Conservation (phyloP, 2,888 invertebrate species). For the Athrips mouffetella region DNA sequence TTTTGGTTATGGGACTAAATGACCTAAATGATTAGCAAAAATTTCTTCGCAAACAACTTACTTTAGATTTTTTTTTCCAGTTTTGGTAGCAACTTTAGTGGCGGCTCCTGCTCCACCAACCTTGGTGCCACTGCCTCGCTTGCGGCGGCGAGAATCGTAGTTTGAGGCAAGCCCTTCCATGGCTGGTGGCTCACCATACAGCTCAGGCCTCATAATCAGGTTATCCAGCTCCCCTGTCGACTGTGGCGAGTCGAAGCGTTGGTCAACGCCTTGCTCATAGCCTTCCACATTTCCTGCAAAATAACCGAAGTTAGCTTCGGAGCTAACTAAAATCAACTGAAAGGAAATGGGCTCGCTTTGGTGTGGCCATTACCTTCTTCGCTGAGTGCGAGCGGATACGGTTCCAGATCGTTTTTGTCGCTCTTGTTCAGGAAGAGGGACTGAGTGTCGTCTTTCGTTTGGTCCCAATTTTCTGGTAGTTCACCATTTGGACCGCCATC, state of each 20-base stretch:
- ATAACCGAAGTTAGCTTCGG: conserved; percentile 1
- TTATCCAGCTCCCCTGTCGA: conserved; percentile 74
- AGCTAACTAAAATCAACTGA: not conserved
- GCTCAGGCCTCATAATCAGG: conserved; percentile 79
- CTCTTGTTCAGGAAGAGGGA: conserved; percentile 75
- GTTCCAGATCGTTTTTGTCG: conserved; percentile 75
- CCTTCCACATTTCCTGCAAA: conserved; percentile 65
- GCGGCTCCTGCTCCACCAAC: conserved; percentile 71
- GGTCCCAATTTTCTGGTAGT: conserved; percentile 75
- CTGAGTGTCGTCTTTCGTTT: conserved; percentile 73
- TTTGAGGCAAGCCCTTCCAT: conserved; percentile 60
- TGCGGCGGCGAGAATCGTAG: conserved; percentile 63
- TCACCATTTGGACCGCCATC: conserved; percentile 69
- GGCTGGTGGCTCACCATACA: conserved; percentile 79
- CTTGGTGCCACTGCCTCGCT: conserved; percentile 68
- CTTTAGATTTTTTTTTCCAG: conserved; percentile 70
- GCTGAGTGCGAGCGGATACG: conserved; percentile 72
- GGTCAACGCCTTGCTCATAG: conserved; percentile 62
- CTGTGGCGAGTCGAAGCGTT: conserved; percentile 58
- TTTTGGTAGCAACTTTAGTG: conserved; percentile 69
- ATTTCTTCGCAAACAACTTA: too few species aligned
- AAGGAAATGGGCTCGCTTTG: conserved; percentile 22
- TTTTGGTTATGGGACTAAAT: too few species aligned
- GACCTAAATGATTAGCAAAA: too few species aligned
- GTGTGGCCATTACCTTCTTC: conserved; percentile 63